Evolutionary conservation across 2,888 invertebrate genomes (phyloP).

Genomic region (Microchrysa polita): DNA sequence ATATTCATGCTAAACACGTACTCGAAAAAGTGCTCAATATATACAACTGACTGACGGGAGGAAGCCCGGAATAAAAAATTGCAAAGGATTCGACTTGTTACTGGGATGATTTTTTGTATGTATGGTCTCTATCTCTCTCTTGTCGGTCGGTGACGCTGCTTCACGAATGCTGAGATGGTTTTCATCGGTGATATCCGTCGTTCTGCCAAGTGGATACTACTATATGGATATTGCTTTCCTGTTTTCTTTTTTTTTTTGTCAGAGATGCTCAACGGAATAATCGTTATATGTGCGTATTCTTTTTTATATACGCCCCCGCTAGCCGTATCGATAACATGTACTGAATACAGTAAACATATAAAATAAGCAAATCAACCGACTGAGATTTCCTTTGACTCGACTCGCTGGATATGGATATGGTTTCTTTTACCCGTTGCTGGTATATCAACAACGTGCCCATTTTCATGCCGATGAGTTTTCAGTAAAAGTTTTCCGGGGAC

Average conservation of each 20-base stretch:
- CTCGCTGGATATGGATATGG: too few species aligned
- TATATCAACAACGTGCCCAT: constrained; percentile 35
- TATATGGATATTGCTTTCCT: background rate
- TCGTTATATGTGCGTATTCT: constrained; percentile 30
- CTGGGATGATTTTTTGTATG: too few species aligned
- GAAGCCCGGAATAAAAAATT: too few species aligned
- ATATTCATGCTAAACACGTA: constrained; percentile 26
- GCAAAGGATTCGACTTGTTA: background rate
- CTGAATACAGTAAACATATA: constrained; percentile 10
- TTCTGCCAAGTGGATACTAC: background rate
- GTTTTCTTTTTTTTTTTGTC: constrained; percentile 10
- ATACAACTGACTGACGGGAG: background rate
- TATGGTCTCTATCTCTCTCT: background rate
- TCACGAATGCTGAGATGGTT: constrained; percentile 7
- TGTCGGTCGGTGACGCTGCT: background rate
- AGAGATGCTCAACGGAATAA: background rate
- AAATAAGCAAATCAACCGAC: constrained; percentile 19
- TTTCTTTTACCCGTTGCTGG: constrained; percentile 6
- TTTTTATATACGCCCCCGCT: background rate
- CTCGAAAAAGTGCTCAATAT: constrained; percentile 32
- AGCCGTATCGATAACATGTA: constrained; percentile 5
- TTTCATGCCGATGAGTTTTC: constrained; percentile 32
- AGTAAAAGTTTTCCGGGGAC: constrained; percentile 23
- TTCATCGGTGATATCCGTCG: background rate
- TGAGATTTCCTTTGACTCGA: constrained; percentile 27